Evolutionary conservation across 2,888 invertebrate species (phyloP), one percentile per base, ranked within the genome.

Genomic region (Phasia obesa): DNA sequence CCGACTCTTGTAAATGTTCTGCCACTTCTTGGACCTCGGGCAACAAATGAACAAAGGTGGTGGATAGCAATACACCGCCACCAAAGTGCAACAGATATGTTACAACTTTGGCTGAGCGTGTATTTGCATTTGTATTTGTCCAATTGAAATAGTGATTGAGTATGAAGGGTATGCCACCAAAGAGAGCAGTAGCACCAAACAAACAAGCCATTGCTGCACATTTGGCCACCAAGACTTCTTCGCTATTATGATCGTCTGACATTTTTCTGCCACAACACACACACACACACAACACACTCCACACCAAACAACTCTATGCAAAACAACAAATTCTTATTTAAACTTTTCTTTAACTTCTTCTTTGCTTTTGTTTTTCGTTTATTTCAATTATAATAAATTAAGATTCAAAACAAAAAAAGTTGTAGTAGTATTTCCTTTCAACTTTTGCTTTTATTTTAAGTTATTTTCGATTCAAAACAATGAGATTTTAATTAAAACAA

Each of bases 61-160:
- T 97, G 84, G 95, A 94, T 47, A 97, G 91, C 19, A 97, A 92
- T 0, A 97, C 96, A 11, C 97, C 97, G n/a, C 96, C 97, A 17
- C 96, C 97, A 85, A 96, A 95, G n/a, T 95, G 94, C 23, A 97
- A 92, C 25, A 96, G 90, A 19, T 94, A 91, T 87, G 94, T 92
- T 31, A 95, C 94, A 21, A 93, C 87, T 15, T 86, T 88, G 9
- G 90, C 90, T 0, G 89, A 87, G n/a, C 90, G 88, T 11, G 90
- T 87, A 78, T 88, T 88, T 17, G 88, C 85, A 38, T 89, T 87
- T 38, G 85, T 87, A 44, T 88, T 84, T 9, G 93, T 93, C 94
- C 94, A 94, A 42, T 93, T 93, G 85, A 95, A 93, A 89, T 93
- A 93, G 86, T 92, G 93, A 47, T 95, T 93, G 77, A 97, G 90